Evolutionary conservation across 2,888 invertebrate species (phyloP).

Genomic region (Lutraria lutraria): DNA sequence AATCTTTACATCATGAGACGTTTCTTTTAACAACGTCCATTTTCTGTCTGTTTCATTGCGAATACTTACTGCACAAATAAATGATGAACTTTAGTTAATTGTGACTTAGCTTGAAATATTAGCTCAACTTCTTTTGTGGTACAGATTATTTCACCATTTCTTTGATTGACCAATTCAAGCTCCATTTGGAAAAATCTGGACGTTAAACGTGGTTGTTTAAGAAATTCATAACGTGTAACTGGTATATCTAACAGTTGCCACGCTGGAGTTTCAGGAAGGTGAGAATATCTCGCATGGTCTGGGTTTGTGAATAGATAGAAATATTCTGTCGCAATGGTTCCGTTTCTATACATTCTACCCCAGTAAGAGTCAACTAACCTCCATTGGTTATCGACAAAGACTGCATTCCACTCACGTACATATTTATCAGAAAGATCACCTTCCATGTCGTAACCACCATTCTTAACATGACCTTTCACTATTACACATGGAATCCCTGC

Average conservation of each 20-base stretch:
- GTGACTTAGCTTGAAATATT: conserved; percentile 71
- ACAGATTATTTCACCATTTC: conserved; percentile 71
- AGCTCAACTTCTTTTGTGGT: conserved; percentile 76
- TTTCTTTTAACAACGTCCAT: neutral
- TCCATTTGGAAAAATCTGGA: conserved; percentile 80
- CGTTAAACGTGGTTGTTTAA: conserved; percentile 77
- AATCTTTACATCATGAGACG: neutral
- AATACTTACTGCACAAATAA: conserved; percentile 73
- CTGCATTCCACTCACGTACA: conserved; percentile 68
- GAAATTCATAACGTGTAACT: conserved; percentile 72
- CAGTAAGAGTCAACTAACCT: conserved; percentile 62
- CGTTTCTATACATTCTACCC: conserved; percentile 39
- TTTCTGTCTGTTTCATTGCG: conserved; percentile 50
- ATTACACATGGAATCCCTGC: conserved; percentile 78
- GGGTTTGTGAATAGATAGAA: conserved; percentile 83
- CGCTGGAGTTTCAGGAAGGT: conserved; percentile 75
- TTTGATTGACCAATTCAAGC: conserved; percentile 72
- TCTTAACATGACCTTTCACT: conserved; percentile 79
- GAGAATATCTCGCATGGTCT: conserved; percentile 76
- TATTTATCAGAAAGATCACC: conserved; percentile 64
- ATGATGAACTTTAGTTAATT: conserved; percentile 66
- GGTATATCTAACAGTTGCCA: conserved; percentile 81
- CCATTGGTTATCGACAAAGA: conserved; percentile 63
- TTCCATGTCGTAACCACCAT: conserved; percentile 78
- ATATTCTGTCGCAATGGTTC: conserved; percentile 63